Evolutionary conservation across 2,797 vertebrate species (phyloP), one percentile per base, ranked within the genome.

Genomic region (Agapornis canus): DNA sequence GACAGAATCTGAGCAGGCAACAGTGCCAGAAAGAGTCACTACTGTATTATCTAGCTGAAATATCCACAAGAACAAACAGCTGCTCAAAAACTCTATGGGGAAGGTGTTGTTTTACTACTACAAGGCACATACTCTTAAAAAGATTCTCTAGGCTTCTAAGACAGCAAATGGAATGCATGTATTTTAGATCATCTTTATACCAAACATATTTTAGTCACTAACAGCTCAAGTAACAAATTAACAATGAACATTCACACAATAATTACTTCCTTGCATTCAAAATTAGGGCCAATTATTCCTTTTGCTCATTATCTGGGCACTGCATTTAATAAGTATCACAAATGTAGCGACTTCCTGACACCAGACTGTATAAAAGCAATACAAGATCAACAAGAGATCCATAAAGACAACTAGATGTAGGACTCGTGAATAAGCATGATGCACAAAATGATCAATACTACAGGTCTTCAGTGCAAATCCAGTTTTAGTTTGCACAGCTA

Each of bases 1-100:
- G 85, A 79, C 90, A 90, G 81, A 96, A 96, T 85, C 61, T 29
- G 86, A 96, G 92, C 89, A 96, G 94, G 92, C 90, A 83, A 84
- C 51, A 83, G 57, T 59, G 54, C 70, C 92, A 89, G 76, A 78
- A 95, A 87, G 72, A 94, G 73, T 32, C 82, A 75, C 81, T 86
- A 71, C 70, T 79, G 60, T 65, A 85, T 94, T 90, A 95, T 52
- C 77, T 72, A 72, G 51, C 72, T 79, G 65, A 89, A 93, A 91
- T 61, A 95, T 68, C 77, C 72, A 49, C 81, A 82, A 86, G 85
- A 95, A 89, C 49, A 90, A 95, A 90, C 69, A 93, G 63, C 68
- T 91, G 70, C 86, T 92, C 57, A 52, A 78, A 87, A 92, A 86
- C 45, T 86, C 81, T 72, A 31, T 3, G 13, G 76, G 48, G 43